Conservation (phyloP, 2,113 vertebrate genomes). For the Mesembrinibis cayennensis region DNA sequence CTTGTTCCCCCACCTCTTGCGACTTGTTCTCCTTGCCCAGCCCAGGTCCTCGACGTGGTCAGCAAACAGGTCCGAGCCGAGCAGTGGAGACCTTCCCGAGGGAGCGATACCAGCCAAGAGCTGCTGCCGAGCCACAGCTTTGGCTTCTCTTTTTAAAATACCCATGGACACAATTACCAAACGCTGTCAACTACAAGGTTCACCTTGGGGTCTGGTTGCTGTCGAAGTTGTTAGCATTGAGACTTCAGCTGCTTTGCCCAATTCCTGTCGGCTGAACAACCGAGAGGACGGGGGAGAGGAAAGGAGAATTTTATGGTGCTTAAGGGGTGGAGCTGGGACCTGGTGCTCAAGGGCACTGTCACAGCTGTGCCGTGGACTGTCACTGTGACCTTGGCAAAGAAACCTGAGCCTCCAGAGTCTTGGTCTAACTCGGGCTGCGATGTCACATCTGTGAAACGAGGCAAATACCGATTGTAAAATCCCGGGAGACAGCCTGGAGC, state of each 20-base stretch:
- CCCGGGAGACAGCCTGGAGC: background rate
- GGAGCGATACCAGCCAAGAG: background rate
- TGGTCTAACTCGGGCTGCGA: background rate
- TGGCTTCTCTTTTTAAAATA: background rate
- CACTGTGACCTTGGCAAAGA: background rate
- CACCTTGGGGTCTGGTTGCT: background rate
- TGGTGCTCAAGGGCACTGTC: background rate
- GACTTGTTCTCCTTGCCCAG: rapidly evolving
- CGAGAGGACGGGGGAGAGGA: background rate
- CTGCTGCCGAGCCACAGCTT: background rate
- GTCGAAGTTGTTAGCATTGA: background rate
- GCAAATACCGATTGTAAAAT: background rate
- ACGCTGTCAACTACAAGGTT: background rate
- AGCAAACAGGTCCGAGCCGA: background rate
- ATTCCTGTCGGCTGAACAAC: background rate
- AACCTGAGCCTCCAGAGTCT: background rate
- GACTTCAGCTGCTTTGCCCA: background rate
- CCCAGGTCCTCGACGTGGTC: background rate
- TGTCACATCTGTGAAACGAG: background rate
- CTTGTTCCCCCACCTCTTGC: background rate
- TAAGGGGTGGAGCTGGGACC: background rate
- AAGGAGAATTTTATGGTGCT: background rate
- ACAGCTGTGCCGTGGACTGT: background rate
- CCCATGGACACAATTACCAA: rapidly evolving
- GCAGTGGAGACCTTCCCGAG: background rate